phyloP scores from a whole-genome alignment of 2,113 vertebrate species.

The Campylorhamphus procurvoides region DNA sequence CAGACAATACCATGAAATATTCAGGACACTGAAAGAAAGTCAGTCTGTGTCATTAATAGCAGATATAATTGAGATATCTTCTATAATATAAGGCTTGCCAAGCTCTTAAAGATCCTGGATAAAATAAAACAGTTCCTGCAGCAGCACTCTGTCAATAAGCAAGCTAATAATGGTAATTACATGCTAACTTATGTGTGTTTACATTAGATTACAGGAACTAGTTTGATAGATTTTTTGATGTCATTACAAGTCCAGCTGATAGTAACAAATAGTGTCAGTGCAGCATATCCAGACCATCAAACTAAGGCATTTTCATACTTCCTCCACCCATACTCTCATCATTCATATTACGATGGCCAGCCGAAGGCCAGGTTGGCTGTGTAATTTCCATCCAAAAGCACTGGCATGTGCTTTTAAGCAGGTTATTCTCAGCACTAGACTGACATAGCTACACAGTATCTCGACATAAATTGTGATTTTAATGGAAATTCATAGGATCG shows the following conservation, averaged over 20 bases:
- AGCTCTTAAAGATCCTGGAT: not conserved
- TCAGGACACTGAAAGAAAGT: not conserved
- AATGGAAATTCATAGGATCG: not conserved
- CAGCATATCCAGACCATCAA: not conserved
- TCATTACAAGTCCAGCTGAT: not conserved
- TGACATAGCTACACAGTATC: rapidly evolving
- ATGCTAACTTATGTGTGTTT: not conserved
- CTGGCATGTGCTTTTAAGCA: not conserved
- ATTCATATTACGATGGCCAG: not conserved
- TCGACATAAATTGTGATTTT: not conserved
- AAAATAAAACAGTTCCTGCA: not conserved
- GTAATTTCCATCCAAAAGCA: rapidly evolving
- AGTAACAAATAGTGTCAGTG: not conserved
- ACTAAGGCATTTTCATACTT: not conserved
- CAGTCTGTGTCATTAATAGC: not conserved
- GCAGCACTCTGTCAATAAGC: not conserved
- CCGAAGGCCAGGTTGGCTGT: not conserved
- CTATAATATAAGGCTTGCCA: not conserved
- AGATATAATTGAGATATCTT: not conserved
- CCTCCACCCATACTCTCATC: not conserved
- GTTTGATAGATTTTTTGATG: not conserved
- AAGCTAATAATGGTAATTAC: not conserved
- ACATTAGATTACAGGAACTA: not conserved
- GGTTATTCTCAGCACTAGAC: not conserved
- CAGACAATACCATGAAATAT: not conserved